A percentile compares a stretch with the other conserved stretches of the same genome.
Evolutionary conservation across 2,113 vertebrate genomes (phyloP).

Genomic region (Jacana jacana): DNA sequence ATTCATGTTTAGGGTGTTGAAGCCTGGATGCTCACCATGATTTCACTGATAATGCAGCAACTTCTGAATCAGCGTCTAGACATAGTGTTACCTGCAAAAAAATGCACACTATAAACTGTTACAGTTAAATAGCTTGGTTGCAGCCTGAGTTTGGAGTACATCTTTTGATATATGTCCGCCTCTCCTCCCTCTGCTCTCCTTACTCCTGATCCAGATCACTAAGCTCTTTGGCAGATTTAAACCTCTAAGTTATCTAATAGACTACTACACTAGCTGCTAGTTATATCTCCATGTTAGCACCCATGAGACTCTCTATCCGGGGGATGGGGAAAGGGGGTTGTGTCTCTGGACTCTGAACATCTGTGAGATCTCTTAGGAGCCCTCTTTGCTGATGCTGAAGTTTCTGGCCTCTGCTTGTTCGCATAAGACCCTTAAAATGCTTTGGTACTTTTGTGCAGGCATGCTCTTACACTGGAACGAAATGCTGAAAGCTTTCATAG

Average conservation of each 20-base stretch:
- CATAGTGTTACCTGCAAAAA: not conserved
- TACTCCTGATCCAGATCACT: not conserved
- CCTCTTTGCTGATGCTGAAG: not conserved
- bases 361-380: not conserved
- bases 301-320: fast-evolving
- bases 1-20: not conserved
- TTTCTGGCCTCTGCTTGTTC: not conserved
- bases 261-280: not conserved
- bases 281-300: not conserved
- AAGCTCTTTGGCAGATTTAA: not conserved
- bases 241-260: not conserved
- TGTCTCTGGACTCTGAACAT: not conserved
- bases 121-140: not conserved
- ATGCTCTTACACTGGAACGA: not conserved
- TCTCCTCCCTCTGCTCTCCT: not conserved
- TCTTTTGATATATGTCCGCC: not conserved
- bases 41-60: not conserved
- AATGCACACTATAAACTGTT: not conserved
- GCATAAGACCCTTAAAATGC: not conserved
- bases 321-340: not conserved
- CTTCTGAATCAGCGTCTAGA: not conserved
- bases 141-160: not conserved
- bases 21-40: not conserved
- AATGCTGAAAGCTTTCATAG: not conserved
- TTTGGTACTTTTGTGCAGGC: not conserved